Evolutionary conservation across 2,888 invertebrate species (phyloP).

Genomic region (Antitype chi): DNA sequence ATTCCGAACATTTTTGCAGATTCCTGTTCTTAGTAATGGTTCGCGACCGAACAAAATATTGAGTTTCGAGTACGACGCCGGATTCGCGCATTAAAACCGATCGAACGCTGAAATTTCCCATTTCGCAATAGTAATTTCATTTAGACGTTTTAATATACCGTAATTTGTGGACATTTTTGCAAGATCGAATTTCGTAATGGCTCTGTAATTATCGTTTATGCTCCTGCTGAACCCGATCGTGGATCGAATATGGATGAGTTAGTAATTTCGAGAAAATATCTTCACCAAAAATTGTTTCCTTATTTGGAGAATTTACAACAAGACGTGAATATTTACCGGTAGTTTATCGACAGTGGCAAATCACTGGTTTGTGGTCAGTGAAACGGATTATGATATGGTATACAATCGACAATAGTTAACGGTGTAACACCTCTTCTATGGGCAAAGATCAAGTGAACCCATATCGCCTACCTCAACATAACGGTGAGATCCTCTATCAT

Average conservation of each 20-base stretch:
- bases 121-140: conserved; percentile 56
- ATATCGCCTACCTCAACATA: conserved; percentile 64
- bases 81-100: conserved; percentile 54
- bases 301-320: conserved; percentile 29
- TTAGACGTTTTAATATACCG: conserved; percentile 44
- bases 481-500: conserved; percentile 68
- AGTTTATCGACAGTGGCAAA: conserved; percentile 28
- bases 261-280: conserved; percentile 28
- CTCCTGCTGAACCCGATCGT: conserved; percentile 25
- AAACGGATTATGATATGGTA: conserved; percentile 35
- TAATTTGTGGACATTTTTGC: conserved; percentile 49
- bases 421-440: conserved; percentile 56
- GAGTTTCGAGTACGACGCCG: conserved; percentile 79
- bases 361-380: conserved; percentile 43
- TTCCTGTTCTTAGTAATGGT: conserved; percentile 80
- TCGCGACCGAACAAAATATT: conserved; percentile 71
- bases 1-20: conserved; percentile 82
- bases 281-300: conserved; percentile 19
- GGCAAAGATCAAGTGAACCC: conserved; percentile 59
- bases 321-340: conserved; percentile 19
- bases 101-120: conserved; percentile 48
- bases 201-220: conserved; percentile 53
- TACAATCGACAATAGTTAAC: conserved; percentile 62
- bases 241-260: conserved; percentile 38
- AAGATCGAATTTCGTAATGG: conserved; percentile 36